Percentiles rank a stretch among this genome's conserved stretches.
Conservation (phyloP, 2,113 vertebrate genomes). For the Otis tarda region DNA sequence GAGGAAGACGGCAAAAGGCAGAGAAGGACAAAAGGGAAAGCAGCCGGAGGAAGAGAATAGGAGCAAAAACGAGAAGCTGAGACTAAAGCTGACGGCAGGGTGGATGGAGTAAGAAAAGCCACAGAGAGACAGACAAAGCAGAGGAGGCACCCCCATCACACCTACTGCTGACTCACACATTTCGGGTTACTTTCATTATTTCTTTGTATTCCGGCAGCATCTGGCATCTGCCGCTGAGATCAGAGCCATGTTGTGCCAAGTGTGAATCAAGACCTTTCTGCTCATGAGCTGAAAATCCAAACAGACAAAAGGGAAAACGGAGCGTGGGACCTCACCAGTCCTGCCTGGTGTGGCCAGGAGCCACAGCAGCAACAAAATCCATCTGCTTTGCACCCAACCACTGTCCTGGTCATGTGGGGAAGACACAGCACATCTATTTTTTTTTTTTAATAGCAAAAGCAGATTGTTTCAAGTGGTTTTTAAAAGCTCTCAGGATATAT, state of each 20-base stretch:
- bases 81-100: neutral
- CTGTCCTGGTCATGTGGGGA: fast-evolving
- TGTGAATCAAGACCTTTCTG: constrained; percentile 23
- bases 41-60: neutral
- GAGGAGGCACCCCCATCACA: constrained; percentile 33
- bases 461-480: neutral
- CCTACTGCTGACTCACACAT: constrained; percentile 54
- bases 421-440: too few relatives aligned
- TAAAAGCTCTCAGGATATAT: neutral
- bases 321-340: neutral
- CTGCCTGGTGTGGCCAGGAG: neutral
- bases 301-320: neutral
- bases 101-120: neutral
- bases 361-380: neutral
- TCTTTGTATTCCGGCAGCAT: constrained; percentile 34
- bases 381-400: neutral
- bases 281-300: constrained; percentile 27
- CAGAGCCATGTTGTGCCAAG: constrained; percentile 22
- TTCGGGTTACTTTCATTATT: constrained; percentile 19
- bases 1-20: neutral
- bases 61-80: neutral
- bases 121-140: constrained; percentile 9
- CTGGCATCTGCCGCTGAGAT: constrained; percentile 54
- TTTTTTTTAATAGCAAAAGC: neutral
- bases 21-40: neutral